Percentiles rank a stretch among this genome's conserved stretches.
Conservation (phyloP, 1,140 invertebrate genomes). For the Scaptodrosophila lebanonensis region DNA sequence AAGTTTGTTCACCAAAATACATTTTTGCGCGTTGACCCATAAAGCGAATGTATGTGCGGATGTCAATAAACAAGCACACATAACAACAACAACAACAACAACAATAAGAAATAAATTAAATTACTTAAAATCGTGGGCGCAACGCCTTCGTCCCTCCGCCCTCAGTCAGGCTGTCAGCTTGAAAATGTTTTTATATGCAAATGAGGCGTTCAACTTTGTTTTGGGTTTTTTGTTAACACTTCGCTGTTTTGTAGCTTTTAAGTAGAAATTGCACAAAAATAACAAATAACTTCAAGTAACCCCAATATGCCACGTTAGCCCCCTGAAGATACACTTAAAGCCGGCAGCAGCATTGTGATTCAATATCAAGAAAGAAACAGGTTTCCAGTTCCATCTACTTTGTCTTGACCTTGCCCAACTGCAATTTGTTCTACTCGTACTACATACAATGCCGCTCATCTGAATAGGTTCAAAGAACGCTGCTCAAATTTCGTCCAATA, state of each 20-base stretch:
- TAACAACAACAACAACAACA: conserved; percentile 17
- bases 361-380: neutral
- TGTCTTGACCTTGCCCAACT: conserved; percentile 1
- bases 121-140: conserved; percentile 50
- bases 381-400: conserved; percentile 5
- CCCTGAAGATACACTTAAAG: neutral
- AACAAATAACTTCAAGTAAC: conserved; percentile 63
- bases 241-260: conserved; percentile 8
- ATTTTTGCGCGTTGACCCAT: conserved; percentile 61
- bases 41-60: conserved; percentile 51
- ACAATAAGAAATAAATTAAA: conserved; percentile 26
- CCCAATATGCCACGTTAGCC: conserved; percentile 47
- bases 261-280: conserved; percentile 53
- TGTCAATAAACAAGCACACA: conserved; percentile 35
- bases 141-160: too few relatives aligned
- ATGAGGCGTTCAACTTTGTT: conserved; percentile 26
- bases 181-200: conserved; percentile 54
- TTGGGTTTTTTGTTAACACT: conserved; percentile 28
- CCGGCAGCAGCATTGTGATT: neutral
- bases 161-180: too few relatives aligned
- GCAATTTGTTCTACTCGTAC: conserved; percentile 16
- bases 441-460: conserved; percentile 25
- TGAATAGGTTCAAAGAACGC: too few relatives aligned
- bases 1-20: conserved; percentile 38
- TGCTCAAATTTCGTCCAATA: too few relatives aligned